Evolutionary conservation across 2,888 invertebrate genomes (phyloP), one percentile per base, ranked within the genome.

Genomic region (Andrena camellia): DNA sequence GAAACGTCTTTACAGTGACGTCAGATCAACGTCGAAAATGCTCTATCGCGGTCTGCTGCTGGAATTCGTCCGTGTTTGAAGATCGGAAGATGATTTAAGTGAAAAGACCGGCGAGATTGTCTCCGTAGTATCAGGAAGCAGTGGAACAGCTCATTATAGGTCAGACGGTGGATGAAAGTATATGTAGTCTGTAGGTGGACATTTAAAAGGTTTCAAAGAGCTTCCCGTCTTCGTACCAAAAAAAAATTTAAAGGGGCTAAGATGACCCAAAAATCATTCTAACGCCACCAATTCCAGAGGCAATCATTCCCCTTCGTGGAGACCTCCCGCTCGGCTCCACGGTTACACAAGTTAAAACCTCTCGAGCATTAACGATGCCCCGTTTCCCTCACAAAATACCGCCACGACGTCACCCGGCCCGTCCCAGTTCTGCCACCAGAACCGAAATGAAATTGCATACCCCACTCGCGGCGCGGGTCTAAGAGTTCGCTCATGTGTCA

Each of bases 401-500:
- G 7, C 7, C 10, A 0, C 6, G 33, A 20, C 23, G 6, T n/a
- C 4, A 42, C 13, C 4, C 42, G 42, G 17, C 42, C 42, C 42
- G 42, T 42, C 17, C 42, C 42, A 17, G 42, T 17, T 42, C 42
- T 42, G 42, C 42, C 42, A 17, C 42, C 42, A 8, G 77, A 69
- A 64, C 79, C 70, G 88, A 74, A 72, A 78, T 75, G 67, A 80
- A 85, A 78, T 79, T 75, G 85, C 76, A 72, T 54, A 63, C 48
- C 57, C 33, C 48, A 20, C 64, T 62, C 75, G 64, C 74, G 64
- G 20, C 42, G 42, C 42, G 54, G 67, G 52, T 78, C 63, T 74
- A 73, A 87, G 74, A 88, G 75, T 76, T 80, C 83, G 75, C 75
- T 73, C 88, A 67, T 78, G 86, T 77, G 81, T 81, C 81, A 74